Evolutionary conservation across 2,888 invertebrate genomes (phyloP).

Genomic region (Hypsopygia costalis): DNA sequence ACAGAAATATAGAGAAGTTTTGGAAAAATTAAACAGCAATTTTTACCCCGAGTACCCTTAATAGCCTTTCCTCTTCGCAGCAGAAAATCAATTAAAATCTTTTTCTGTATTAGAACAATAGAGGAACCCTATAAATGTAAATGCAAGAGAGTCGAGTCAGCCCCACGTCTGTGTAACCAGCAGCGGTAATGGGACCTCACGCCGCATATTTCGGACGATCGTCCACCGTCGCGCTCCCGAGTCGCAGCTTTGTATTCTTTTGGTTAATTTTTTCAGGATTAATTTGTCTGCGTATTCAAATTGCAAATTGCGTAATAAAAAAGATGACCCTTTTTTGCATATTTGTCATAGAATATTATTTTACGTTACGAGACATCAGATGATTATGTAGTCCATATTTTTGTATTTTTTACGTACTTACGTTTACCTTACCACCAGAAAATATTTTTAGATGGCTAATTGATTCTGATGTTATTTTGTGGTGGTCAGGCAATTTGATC

Average conservation of each 20-base stretch:
- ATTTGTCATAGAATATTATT: conserved; percentile 31
- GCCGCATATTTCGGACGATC: conserved; percentile 59
- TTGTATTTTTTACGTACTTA: too few species aligned
- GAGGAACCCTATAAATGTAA: conserved; percentile 3
- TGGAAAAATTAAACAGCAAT: too few species aligned
- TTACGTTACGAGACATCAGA: conserved; percentile 10
- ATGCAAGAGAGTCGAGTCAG: conserved; percentile 3
- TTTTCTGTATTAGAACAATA: conserved; percentile 9
- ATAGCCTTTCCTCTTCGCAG: too few species aligned
- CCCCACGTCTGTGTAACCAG: conserved; percentile 5
- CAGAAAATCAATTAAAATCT: too few species aligned
- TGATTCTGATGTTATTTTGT: too few species aligned
- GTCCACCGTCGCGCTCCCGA: conserved; percentile 36
- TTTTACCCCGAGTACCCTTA: too few species aligned
- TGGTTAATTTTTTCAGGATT: conserved; percentile 68
- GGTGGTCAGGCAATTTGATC: too few species aligned
- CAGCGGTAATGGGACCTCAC: conserved; percentile 44
- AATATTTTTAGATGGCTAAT: too few species aligned
- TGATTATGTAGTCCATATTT: conserved; percentile 2
- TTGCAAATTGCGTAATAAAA: conserved; percentile 71
- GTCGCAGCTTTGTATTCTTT: conserved; percentile 58
- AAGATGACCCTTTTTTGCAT: conserved; percentile 56
- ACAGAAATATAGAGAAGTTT: too few species aligned
- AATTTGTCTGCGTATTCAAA: conserved; percentile 78
- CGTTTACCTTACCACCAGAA: too few species aligned